These are phyloP conservation scores for Drosophila chauvacae DNA, from an alignment of 1,140 invertebrate species.

Conservation along the genomic window DNA sequence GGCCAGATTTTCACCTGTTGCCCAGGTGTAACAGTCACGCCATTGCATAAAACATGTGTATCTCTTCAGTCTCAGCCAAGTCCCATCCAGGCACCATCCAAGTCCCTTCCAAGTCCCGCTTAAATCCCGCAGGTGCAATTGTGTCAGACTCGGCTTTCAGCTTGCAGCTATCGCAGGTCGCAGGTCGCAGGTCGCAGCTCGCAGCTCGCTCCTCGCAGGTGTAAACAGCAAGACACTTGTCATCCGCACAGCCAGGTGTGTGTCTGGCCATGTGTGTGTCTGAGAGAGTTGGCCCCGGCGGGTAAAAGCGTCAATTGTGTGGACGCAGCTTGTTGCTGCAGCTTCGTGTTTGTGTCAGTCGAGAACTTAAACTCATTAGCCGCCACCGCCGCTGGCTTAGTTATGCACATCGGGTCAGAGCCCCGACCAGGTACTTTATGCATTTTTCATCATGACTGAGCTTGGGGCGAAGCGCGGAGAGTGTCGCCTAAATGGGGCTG, in stretches of 20 bases:
- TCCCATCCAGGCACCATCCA: background rate
- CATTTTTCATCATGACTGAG: slow-evolving; percentile 67
- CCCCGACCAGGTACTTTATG: slow-evolving; percentile 62
- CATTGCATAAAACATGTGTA: slow-evolving; percentile 36
- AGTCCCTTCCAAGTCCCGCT: slow-evolving; percentile 11
- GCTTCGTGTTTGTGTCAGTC: slow-evolving; percentile 50
- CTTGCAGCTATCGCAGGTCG: slow-evolving; percentile 1
- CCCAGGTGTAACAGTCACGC: background rate
- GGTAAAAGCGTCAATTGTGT: slow-evolving; percentile 70
- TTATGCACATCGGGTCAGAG: slow-evolving; percentile 58
- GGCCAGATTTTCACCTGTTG: slow-evolving; percentile 32
- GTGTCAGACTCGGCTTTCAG: slow-evolving; percentile 40
- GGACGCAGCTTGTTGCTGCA: slow-evolving; percentile 47
- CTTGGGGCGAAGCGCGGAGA: slow-evolving; percentile 4
- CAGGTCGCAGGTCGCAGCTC: slow-evolving; percentile 2
- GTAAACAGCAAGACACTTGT: slow-evolving; percentile 52
- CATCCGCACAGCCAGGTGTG: slow-evolving; percentile 12
- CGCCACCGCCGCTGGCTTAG: slow-evolving; percentile 68
- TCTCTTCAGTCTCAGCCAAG: slow-evolving; percentile 13
- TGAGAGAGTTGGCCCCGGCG: slow-evolving; percentile 19
- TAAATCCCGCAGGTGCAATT: slow-evolving; percentile 51
- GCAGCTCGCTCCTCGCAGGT: slow-evolving; percentile 21
- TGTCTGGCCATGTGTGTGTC: background rate
- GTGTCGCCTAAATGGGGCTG: slow-evolving; percentile 12
- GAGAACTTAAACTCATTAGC: slow-evolving; percentile 82